Conservation (phyloP, 1,140 invertebrate genomes). For the Drosophila kohkoa region DNA sequence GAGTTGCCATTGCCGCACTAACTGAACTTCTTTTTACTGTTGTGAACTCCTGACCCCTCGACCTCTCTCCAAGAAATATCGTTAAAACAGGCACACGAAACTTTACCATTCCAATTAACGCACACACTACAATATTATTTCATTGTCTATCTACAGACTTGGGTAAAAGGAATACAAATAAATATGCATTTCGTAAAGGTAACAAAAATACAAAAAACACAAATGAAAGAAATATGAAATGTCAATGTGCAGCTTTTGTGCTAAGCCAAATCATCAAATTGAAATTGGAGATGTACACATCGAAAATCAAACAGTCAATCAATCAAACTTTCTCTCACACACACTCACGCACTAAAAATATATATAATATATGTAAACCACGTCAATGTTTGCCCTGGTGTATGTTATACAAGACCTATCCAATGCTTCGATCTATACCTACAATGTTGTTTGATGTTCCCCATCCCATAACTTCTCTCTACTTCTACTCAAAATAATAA, state of each 20-base stretch:
- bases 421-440: constrained; percentile 43
- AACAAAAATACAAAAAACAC: constrained; percentile 37
- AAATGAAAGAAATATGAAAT: constrained; percentile 6
- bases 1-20: constrained; percentile 76
- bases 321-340: constrained; percentile 21
- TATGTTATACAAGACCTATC: constrained; percentile 41
- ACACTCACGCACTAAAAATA: constrained; percentile 18
- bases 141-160: constrained; percentile 80
- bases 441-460: constrained; percentile 25
- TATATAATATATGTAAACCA: constrained; percentile 2
- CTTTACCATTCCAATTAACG: constrained; percentile 18
- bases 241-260: constrained; percentile 67
- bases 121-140: constrained; percentile 52
- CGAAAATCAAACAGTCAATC: constrained; percentile 5
- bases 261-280: constrained; percentile 53
- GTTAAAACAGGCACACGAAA: neutral
- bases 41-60: constrained; percentile 36
- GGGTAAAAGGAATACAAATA: constrained; percentile 55
- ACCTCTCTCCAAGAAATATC: constrained; percentile 14
- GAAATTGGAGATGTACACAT: constrained; percentile 29
- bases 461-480: constrained; percentile 20
- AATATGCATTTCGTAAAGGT: constrained; percentile 70
- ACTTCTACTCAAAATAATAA: constrained; percentile 34
- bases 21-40: constrained; percentile 67
- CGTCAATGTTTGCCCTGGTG: constrained; percentile 58